A percentile compares a stretch with the other conserved stretches of the same genome.
Evolutionary conservation across 2,113 vertebrate genomes (phyloP).

Genomic region (Haemorhous mexicanus): DNA sequence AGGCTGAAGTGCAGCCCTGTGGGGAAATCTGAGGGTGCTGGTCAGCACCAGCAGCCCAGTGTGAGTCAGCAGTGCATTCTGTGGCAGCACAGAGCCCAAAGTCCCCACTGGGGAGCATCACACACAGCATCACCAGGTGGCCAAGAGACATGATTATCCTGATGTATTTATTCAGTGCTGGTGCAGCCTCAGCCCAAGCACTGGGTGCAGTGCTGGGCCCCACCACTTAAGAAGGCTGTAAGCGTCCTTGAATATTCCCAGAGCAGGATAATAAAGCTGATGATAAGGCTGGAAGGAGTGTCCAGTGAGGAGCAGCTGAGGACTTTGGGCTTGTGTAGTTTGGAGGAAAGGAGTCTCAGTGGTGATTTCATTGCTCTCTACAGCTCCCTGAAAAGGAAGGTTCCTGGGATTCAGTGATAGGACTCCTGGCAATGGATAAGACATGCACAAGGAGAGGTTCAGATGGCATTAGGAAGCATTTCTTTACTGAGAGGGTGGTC

Average conservation of each 20-base stretch:
- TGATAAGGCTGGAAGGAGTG: background rate
- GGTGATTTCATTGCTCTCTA: background rate
- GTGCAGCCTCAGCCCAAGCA: fast-evolving
- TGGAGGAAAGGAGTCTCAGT: background rate
- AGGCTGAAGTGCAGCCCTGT: background rate
- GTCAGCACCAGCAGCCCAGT: background rate
- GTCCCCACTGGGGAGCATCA: background rate
- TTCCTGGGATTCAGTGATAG: background rate
- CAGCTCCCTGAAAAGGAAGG: background rate
- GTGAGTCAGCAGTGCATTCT: background rate
- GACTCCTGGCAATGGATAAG: background rate
- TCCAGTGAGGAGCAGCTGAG: fast-evolving
- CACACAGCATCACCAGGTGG: fast-evolving
- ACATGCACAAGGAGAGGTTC: background rate
- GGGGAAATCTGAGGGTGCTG: background rate
- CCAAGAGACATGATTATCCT: fast-evolving
- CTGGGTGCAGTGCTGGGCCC: background rate
- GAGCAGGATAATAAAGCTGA: background rate
- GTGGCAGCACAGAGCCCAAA: background rate
- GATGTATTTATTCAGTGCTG: background rate
- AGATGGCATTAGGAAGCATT: background rate
- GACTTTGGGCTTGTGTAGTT: background rate
- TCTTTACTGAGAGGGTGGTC: background rate
- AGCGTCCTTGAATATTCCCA: background rate
- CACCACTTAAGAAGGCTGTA: background rate